Base-by-base conservation (phyloP, 2,113 vertebrate genomes). In the Vanacampus margaritifer region DNA sequence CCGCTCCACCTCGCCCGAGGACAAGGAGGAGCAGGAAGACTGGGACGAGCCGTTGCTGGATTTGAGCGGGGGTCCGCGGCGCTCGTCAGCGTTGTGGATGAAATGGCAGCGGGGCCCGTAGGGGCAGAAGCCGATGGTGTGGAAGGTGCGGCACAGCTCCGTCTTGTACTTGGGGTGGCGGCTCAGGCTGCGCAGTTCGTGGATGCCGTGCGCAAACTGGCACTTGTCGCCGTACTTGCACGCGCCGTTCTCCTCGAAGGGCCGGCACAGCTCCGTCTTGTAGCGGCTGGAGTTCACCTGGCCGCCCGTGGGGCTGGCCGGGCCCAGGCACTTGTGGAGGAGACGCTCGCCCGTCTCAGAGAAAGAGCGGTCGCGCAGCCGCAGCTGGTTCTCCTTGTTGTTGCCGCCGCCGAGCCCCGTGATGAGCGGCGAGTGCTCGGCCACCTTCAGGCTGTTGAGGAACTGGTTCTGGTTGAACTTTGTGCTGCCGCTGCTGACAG, bases 211-310 rank as follows among this genome's bases (percentile, higher is more conserved):
- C 32, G 97, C 96, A 57, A 98, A 99, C 93, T 98, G 96, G 91
- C 97, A 99, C 83, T 99, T 99, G 91, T 99, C 97, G 3, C 97
- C 97, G 0, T 99, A 98, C 87, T 98, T 99, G 94, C 97, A 99
- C 63, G 94, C 90, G 0, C 97, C 97, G 4, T 95, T 99, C 90
- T 99, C 97, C 92, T 99, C 96, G 6, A 98, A 98, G 68, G 97
- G 97, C 73, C 97, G 92, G 89, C 97, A 98, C 75, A 99, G 90
- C 93, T 99, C 97, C 0, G 96, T 99, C 91, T 99, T 99, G 90
- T 99, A 99, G 85, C 97, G 95, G 90, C 96, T 99, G 63, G 97
- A 99, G 89, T 98, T 98, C 81, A 96, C 96, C 87, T 97, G 95
- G 85, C 93, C 92, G 56, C 93, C 88, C 82, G 86, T 86, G 65